phyloP scores from a whole-genome alignment of 2,888 invertebrate genomes.

The Dendrolimus houi region DNA sequence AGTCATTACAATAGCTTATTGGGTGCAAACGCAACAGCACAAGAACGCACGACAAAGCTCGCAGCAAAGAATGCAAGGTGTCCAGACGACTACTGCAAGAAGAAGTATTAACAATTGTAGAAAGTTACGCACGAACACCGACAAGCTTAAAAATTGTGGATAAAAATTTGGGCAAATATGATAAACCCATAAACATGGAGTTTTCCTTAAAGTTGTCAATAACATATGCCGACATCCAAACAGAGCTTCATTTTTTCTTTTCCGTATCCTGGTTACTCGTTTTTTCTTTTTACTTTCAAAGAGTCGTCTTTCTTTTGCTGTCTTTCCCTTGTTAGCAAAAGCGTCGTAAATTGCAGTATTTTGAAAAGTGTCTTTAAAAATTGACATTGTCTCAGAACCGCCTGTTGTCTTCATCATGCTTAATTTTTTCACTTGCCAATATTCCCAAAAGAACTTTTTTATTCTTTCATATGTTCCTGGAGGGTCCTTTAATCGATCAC shows the following conservation, averaged over 20 bases:
- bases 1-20: background rate
- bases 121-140: slow-evolving; percentile 24
- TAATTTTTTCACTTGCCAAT: slow-evolving; percentile 26
- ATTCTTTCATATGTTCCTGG: slow-evolving; percentile 16
- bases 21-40: slow-evolving; percentile 35
- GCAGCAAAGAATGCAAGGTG: slow-evolving; percentile 37
- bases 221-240: slow-evolving; percentile 30
- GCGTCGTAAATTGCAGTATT: slow-evolving; percentile 22
- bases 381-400: slow-evolving; percentile 26
- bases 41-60: slow-evolving; percentile 31
- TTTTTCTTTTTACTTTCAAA: slow-evolving; percentile 14
- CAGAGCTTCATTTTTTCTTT: slow-evolving; percentile 24
- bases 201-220: slow-evolving; percentile 34
- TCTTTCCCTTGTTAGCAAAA: slow-evolving; percentile 27
- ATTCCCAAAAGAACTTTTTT: slow-evolving; percentile 8
- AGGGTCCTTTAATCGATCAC: slow-evolving; percentile 19
- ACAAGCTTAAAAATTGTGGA: slow-evolving; percentile 34
- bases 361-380: slow-evolving; percentile 28
- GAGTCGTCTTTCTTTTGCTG: slow-evolving; percentile 19
- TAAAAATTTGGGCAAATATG: slow-evolving; percentile 42
- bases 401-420: slow-evolving; percentile 23
- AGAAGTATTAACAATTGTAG: slow-evolving; percentile 28
- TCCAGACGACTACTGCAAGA: slow-evolving; percentile 36
- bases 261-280: slow-evolving; percentile 23
- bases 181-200: slow-evolving; percentile 46